A percentile compares a stretch with the other conserved stretches of the same genome.
Conservation (phyloP, 2,888 invertebrate genomes). For the Ophraella communa region DNA sequence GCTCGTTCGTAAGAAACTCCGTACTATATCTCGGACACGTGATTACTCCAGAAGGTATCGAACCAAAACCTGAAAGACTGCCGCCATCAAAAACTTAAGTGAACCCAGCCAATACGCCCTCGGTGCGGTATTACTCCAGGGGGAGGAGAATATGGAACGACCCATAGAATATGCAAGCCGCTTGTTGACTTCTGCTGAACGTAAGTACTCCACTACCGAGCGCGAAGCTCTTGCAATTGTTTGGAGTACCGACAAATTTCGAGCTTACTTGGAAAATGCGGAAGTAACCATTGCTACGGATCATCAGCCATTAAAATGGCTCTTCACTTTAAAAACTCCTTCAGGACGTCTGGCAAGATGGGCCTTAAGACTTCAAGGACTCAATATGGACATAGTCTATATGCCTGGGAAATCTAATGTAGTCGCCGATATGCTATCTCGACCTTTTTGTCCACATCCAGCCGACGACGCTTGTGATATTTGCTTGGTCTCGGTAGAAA, state of each 20-base stretch:
- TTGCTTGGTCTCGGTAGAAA: not conserved
- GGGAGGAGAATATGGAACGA: conserved; percentile 36
- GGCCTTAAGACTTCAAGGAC: conserved; percentile 55
- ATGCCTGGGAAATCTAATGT: too few species aligned
- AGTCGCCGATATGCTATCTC: conserved; percentile 10
- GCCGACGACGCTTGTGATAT: not conserved
- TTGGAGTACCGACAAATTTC: conserved; percentile 53
- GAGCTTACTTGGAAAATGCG: conserved; percentile 54
- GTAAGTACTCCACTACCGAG: conserved; percentile 36
- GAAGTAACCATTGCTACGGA: conserved; percentile 54
- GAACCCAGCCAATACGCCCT: too few species aligned
- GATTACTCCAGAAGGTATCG: conserved; percentile 30
- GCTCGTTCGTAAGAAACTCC: conserved; percentile 22
- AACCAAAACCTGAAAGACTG: conserved; percentile 34
- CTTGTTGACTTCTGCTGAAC: conserved; percentile 39
- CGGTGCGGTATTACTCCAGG: too few species aligned
- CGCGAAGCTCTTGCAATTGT: conserved; percentile 40
- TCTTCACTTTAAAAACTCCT: conserved; percentile 52
- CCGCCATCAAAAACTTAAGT: conserved; percentile 30
- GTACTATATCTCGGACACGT: conserved; percentile 33
- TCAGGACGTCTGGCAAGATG: conserved; percentile 58
- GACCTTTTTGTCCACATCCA: not conserved
- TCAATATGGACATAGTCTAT: conserved; percentile 53
- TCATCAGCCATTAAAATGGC: conserved; percentile 59
- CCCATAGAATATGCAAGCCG: conserved; percentile 45